phyloP scores from a whole-genome alignment of 2,113 vertebrate genomes.

The Steatornis caripensis region DNA sequence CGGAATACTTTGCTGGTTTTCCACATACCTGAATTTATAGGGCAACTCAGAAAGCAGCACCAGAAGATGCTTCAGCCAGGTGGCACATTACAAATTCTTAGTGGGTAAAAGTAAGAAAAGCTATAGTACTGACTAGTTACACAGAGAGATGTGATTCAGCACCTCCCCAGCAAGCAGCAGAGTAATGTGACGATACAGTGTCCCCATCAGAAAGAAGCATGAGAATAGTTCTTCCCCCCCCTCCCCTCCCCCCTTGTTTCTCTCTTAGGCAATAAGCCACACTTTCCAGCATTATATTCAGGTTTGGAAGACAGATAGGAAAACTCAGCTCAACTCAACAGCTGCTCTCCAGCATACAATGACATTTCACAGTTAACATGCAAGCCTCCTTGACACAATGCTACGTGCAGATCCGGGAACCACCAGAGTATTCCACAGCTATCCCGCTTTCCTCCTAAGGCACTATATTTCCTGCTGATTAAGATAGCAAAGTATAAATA shows the following conservation, averaged over 20 bases:
- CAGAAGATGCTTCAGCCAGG: not conserved
- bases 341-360: not conserved
- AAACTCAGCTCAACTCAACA: not conserved
- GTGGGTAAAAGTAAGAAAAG: not conserved
- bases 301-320: not conserved
- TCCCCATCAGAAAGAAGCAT: not conserved
- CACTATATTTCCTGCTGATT: conserved; percentile 1
- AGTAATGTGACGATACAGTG: not conserved
- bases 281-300: not conserved
- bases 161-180: not conserved
- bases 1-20: not conserved
- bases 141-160: not conserved
- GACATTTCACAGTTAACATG: not conserved
- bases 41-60: not conserved
- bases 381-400: not conserved
- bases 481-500: not conserved
- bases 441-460: not conserved
- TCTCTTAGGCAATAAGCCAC: not conserved
- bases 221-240: not conserved
- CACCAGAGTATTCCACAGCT: not conserved
- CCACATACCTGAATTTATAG: not conserved
- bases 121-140: not conserved
- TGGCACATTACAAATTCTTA: not conserved
- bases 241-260: no score
- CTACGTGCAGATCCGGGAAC: not conserved